These are phyloP conservation scores for Drosophila carrolli DNA, from an alignment of 1,140 invertebrate species.

Conservation along the genomic window DNA sequence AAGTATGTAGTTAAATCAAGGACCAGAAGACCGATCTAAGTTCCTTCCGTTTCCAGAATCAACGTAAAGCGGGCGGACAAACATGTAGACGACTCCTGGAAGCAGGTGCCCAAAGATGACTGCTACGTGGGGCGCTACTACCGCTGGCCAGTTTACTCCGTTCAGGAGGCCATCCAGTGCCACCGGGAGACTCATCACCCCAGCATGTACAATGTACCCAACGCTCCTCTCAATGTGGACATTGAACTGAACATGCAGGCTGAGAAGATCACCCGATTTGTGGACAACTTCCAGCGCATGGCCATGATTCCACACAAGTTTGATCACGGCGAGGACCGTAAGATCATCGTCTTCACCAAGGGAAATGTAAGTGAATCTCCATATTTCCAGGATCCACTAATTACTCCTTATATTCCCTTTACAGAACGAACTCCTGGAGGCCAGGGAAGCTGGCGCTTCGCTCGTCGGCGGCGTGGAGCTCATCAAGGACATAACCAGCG, in stretches of 20 bases:
- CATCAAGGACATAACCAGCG: conserved; percentile 90
- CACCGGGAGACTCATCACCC: conserved; percentile 92
- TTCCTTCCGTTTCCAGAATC: conserved; percentile 42
- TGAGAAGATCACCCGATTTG: conserved; percentile 86
- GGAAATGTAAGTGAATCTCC: conserved; percentile 62
- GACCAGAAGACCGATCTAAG: neutral
- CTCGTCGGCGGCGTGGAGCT: conserved; percentile 89
- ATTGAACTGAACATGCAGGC: conserved; percentile 91
- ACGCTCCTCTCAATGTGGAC: conserved; percentile 87
- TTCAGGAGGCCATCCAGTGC: conserved; percentile 89
- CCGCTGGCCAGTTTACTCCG: conserved; percentile 87
- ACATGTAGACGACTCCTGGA: conserved; percentile 87
- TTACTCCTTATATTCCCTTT: neutral
- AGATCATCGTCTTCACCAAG: conserved; percentile 90
- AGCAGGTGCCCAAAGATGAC: conserved; percentile 87
- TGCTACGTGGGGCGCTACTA: conserved; percentile 88
- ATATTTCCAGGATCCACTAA: neutral
- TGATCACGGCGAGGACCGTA: conserved; percentile 87
- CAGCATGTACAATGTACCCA: conserved; percentile 89
- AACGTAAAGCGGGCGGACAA: conserved; percentile 81
- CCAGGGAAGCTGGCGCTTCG: conserved; percentile 88
- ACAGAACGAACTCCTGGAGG: conserved; percentile 86
- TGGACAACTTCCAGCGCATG: conserved; percentile 88
- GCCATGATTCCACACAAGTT: conserved; percentile 88
- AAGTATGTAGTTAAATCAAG: conserved; percentile 62